Conservation (phyloP, 2,113 vertebrate genomes). For the Otus sunia region DNA sequence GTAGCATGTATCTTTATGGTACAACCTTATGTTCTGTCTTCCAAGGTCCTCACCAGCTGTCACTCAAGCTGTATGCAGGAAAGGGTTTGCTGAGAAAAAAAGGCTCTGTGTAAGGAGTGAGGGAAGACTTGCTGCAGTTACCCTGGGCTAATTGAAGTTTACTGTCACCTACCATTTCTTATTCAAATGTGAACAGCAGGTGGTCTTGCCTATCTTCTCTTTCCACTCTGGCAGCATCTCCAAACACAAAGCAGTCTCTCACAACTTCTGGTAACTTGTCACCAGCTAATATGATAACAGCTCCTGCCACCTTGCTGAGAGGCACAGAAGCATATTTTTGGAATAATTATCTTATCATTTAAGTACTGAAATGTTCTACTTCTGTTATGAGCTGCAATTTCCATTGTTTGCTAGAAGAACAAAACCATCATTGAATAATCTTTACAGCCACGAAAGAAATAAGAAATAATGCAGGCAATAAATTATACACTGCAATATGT, state of each 20-base stretch:
- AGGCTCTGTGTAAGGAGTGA: neutral
- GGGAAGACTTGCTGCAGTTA: neutral
- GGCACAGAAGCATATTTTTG: neutral
- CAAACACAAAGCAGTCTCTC: neutral
- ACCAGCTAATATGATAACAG: neutral
- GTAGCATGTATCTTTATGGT: neutral
- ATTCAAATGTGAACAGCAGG: neutral
- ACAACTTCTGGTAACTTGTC: neutral
- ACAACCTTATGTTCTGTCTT: neutral
- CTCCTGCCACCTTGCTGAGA: neutral
- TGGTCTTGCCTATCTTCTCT: neutral
- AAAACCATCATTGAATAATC: neutral
- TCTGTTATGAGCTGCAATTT: constrained; percentile 2
- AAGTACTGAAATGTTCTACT: neutral
- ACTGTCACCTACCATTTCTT: neutral
- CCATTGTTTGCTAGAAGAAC: constrained; percentile 6
- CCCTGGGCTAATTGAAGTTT: neutral
- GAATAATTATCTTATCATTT: constrained; percentile 9
- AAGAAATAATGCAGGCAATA: neutral
- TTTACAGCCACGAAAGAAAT: neutral
- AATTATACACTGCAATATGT: neutral
- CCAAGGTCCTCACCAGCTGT: neutral
- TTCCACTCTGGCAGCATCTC: neutral
- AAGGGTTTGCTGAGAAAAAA: neutral
- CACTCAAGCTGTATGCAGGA: rapidly evolving